phyloP scores from a whole-genome alignment of 2,888 invertebrate species.

The Sinopyrophorus schimmeli region DNA sequence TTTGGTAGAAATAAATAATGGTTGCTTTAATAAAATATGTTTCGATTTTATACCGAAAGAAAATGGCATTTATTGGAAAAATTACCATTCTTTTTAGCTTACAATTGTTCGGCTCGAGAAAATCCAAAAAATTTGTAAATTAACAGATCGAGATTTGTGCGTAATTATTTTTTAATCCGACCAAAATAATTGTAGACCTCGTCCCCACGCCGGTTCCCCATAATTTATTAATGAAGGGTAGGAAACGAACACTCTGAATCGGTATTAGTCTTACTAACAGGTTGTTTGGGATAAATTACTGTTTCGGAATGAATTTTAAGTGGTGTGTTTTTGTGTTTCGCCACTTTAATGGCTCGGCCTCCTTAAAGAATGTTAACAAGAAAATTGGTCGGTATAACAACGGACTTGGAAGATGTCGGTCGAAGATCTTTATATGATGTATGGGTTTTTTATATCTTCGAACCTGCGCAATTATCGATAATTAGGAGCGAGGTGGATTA shows the following conservation, averaged over 20 bases:
- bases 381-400: conserved; percentile 39
- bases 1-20: too few species aligned
- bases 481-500: conserved; percentile 34
- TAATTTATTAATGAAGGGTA: too few species aligned
- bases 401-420: conserved; percentile 33
- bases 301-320: conserved; percentile 37
- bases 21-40: too few species aligned
- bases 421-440: conserved; percentile 37
- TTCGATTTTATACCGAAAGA: too few species aligned
- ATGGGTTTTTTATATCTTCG: conserved; percentile 35
- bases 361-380: conserved; percentile 42
- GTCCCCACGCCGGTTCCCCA: too few species aligned
- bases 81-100: too few species aligned
- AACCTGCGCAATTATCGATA: conserved; percentile 38
- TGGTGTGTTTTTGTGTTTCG: conserved; percentile 37
- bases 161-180: too few species aligned
- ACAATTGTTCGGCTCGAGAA: too few species aligned
- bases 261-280: conserved; percentile 37
- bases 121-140: too few species aligned
- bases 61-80: too few species aligned
- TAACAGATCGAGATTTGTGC: too few species aligned
- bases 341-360: conserved; percentile 36
- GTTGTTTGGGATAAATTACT: conserved; percentile 35
- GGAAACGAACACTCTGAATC: conserved; percentile 35
- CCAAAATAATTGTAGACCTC: too few species aligned